Evolutionary conservation across 2,888 invertebrate species (phyloP), one percentile per base, ranked within the genome.

Genomic region (Lutraria lutraria): DNA sequence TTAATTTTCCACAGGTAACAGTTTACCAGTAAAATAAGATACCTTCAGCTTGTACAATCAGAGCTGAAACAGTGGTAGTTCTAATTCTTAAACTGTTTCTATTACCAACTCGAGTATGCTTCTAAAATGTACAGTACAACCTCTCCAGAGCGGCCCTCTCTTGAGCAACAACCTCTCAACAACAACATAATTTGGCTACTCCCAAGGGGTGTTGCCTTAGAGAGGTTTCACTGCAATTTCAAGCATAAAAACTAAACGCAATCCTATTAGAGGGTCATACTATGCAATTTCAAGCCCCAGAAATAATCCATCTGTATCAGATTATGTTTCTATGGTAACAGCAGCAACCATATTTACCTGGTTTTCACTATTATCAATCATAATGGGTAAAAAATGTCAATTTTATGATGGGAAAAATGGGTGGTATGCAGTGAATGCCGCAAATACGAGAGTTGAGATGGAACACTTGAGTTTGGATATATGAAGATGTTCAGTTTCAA

Each of bases 251-350:
- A 76, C 76, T 19, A 76, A 34, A 29, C 25, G 53, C 81, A 52
- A 81, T 81, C 15, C 25, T 16, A 34, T 76, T 34, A 76, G 76
- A 76, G 76, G 76, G 68, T 83, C 31, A 68, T 68, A 52, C 52
- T 52, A 34, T 83, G 68, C 83, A 68, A 16, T 43, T 25, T 68
- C n/a, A 72, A 81, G 21, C 81, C 52, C 53, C 19, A 81, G 81
- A 81, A 54, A 81, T 34, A 60, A 86, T 80, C 84, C 89, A 89
- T 72, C 89, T 89, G 89, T 63, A 81, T 81, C 54, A 83, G 79
- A 89, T 89, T 89, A 89, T 89, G 89, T 89, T 87, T 53, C 87
- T 76, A 60, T 84, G 84, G 89, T 12, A 87, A 89, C 87, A 34
- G 56, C 29, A 84, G 82, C 84, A 87, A 52, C 63, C 81, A 34